Percentiles rank a stretch among this genome's conserved stretches.
These are phyloP conservation scores for Solenopsis fugax DNA, from an alignment of 1,140 invertebrate genomes.

Conservation along the genomic window DNA sequence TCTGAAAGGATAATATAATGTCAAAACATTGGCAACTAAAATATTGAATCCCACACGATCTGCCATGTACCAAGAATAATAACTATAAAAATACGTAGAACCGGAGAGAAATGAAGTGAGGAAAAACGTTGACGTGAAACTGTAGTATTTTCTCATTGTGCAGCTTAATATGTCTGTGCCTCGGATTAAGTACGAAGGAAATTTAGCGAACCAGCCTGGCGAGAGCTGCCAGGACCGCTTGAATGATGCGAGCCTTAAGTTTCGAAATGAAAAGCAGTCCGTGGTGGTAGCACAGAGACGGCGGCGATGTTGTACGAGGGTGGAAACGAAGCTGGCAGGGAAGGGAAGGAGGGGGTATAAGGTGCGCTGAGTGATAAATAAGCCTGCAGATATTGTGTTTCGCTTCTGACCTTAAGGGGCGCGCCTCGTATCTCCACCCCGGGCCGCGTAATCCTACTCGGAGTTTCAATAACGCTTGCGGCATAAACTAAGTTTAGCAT, in stretches of 20 bases:
- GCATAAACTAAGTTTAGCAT: slow-evolving; percentile 78
- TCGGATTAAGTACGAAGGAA: slow-evolving; percentile 54
- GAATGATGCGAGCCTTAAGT: slow-evolving; percentile 60
- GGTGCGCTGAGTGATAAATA: slow-evolving; percentile 76
- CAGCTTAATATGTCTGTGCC: slow-evolving; percentile 31
- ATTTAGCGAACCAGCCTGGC: slow-evolving; percentile 37
- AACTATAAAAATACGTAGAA: slow-evolving; percentile 36
- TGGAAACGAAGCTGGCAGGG: not conserved
- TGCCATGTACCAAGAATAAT: slow-evolving; percentile 9
- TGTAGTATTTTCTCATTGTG: slow-evolving; percentile 40
- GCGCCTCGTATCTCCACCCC: slow-evolving; percentile 68
- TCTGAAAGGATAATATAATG: slow-evolving; percentile 22
- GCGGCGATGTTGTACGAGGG: not conserved
- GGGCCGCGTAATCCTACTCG: slow-evolving; percentile 69
- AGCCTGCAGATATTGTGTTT: slow-evolving; percentile 78
- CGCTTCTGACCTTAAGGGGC: slow-evolving; percentile 68
- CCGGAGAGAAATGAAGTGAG: slow-evolving; percentile 3
- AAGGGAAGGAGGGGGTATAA: not conserved
- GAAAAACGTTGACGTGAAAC: slow-evolving; percentile 3
- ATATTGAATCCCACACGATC: not conserved
- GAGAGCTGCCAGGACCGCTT: slow-evolving; percentile 51
- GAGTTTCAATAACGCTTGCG: slow-evolving; percentile 77
- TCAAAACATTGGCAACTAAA: not conserved
- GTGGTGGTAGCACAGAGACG: slow-evolving; percentile 36
- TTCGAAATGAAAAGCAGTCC: slow-evolving; percentile 57